Percentiles rank a stretch among this genome's conserved stretches.
phyloP scores from a whole-genome alignment of 2,888 invertebrate species.

The Rhopalosiphum nymphaeae region DNA sequence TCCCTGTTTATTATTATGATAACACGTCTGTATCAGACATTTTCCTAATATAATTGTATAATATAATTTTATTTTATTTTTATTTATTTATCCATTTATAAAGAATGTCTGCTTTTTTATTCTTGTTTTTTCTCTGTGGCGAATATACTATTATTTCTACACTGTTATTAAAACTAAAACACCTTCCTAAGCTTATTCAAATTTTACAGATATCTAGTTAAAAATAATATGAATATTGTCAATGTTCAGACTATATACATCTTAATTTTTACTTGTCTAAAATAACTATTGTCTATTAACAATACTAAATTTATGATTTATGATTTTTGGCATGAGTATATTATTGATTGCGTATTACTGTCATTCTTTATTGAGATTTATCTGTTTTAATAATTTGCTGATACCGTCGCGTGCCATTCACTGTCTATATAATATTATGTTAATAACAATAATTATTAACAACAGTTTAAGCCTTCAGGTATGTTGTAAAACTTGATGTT shows the following conservation, averaged over 20 bases:
- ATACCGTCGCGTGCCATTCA: neutral
- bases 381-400: neutral
- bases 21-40: neutral
- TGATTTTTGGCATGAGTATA: neutral
- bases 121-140: neutral
- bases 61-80: neutral
- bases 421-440: neutral
- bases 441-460: conserved; percentile 4
- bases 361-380: neutral
- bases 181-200: neutral
- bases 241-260: neutral
- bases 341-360: neutral
- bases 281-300: neutral
- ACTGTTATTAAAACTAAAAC: neutral
- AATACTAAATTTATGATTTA: neutral
- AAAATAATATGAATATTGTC: neutral
- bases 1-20: neutral
- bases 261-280: neutral
- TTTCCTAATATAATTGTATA: neutral
- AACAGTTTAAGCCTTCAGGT: neutral
- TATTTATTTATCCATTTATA: neutral
- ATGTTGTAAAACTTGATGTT: conserved; percentile 1
- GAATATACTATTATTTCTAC: neutral
- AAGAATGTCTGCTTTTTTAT: neutral
- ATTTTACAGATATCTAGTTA: neutral